Percentiles rank a stretch among this genome's conserved stretches.
Conservation (phyloP, 92 coral and sea anemone species). For the Parazoanthus darwini region DNA sequence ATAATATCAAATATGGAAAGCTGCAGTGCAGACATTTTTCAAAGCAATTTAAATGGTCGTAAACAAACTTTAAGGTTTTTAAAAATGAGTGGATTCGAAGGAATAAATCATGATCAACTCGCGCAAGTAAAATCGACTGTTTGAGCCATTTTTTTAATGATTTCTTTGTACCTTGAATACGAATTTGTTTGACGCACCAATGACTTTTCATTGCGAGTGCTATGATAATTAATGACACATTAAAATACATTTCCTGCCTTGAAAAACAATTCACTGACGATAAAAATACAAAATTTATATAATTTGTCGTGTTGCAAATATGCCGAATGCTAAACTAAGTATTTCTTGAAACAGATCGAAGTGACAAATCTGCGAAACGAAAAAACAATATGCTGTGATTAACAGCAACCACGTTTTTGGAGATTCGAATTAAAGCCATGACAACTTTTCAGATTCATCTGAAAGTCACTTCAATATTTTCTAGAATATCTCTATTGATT, state of each 20-base stretch:
- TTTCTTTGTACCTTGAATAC: no score
- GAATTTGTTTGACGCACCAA: background rate
- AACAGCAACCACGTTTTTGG: background rate
- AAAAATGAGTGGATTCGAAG: no score
- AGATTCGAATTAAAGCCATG: constrained; percentile 13
- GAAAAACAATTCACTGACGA: background rate
- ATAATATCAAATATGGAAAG: no score
- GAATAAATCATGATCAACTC: no score
- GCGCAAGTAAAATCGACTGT: no score
- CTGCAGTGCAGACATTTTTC: background rate
- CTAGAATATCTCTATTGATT: background rate
- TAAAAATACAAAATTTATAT: background rate
- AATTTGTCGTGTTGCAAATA: background rate
- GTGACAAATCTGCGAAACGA: background rate
- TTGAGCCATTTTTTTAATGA: no score
- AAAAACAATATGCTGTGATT: background rate
- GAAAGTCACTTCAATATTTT: constrained; percentile 20
- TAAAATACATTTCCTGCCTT: constrained; percentile 1
- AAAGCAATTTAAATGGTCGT: background rate
- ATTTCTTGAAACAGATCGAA: background rate
- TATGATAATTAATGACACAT: no score
- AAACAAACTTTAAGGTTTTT: no score
- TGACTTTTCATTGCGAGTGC: background rate
- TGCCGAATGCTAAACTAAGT: background rate
- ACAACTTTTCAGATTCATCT: constrained; percentile 5